Evolutionary conservation across 2,888 invertebrate species (phyloP), one percentile per base, ranked within the genome.

Genomic region (Amphipyra tragopoginis): DNA sequence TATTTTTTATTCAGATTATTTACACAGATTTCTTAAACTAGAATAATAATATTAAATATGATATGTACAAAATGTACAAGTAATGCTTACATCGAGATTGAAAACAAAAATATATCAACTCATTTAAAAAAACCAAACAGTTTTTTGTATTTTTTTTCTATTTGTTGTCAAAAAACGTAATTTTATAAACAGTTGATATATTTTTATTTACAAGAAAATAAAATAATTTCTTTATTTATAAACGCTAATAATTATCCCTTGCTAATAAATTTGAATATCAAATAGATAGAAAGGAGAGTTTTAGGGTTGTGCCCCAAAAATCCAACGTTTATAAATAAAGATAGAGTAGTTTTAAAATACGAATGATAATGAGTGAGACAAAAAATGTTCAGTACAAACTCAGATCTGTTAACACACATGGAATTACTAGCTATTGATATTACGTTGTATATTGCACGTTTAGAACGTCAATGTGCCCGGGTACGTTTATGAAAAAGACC

Each of bases 21-120:
- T 93, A 93, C 93, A 93, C 71, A 71, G 79, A 71, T 67, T 66
- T 65, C 64, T 62, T 77, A 77, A 79, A 81, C 77, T 83, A 83
- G 65, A 80, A 81, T 66, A 61, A 86, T 89, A 85, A 69, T 78
- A 86, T 87, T 86, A 85, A 81, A 85, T 85, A 86, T 77, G 83
- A 88, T 90, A 89, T 85, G 88, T 93, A 93, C 89, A 92, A 83
- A 86, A 90, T 93, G 84, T 92, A 93, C 91, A 93, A 75, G 81
- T 81, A 83, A 79, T 72, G 74, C 74, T 79, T 83, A 84, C 63
- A 74, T 77, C 65, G 75, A 73, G 51, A 67, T 79, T 81, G 77
- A 62, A 73, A 61, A 77, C 72, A 76, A 75, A 79, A 80, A 76
- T 77, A 80, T 77, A 80, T 73, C 68, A 65, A 68, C 53, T 15